Conservation (phyloP, 2,113 vertebrate genomes). For the Glaucomys volans region DNA sequence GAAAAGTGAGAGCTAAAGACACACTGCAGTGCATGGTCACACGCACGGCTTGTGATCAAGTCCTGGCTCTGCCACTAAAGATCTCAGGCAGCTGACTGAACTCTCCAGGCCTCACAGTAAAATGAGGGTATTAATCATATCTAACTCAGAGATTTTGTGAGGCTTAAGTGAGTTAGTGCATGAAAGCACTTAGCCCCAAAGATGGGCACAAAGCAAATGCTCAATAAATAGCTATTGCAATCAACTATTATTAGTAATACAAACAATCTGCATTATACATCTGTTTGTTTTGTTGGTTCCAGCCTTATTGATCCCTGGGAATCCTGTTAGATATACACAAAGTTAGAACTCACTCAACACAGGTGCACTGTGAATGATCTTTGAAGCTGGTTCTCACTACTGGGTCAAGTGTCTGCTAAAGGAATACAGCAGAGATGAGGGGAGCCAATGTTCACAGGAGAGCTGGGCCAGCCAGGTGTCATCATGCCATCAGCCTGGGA, state of each 20-base stretch:
- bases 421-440: neutral
- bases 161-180: slow-evolving; percentile 11
- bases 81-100: neutral
- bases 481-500: slow-evolving; percentile 69
- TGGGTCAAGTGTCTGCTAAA: slow-evolving; percentile 10
- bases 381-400: slow-evolving; percentile 39
- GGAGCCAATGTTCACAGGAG: slow-evolving; percentile 40
- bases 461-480: slow-evolving; percentile 71
- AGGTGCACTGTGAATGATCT: slow-evolving; percentile 63
- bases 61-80: neutral
- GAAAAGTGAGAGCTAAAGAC: neutral
- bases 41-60: neutral
- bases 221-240: slow-evolving; percentile 25
- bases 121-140: neutral
- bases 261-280: neutral
- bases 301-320: slow-evolving; percentile 32
- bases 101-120: neutral
- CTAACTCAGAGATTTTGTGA: slow-evolving; percentile 18
- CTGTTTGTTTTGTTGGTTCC: slow-evolving; percentile 14
- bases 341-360: neutral
- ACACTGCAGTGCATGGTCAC: neutral
- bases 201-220: slow-evolving; percentile 18
- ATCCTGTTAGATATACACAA: neutral
- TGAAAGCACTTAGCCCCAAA: slow-evolving; percentile 40
- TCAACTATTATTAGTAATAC: neutral